Evolutionary conservation across 2,113 vertebrate species (phyloP).

Genomic region (Dromiciops gliroides): DNA sequence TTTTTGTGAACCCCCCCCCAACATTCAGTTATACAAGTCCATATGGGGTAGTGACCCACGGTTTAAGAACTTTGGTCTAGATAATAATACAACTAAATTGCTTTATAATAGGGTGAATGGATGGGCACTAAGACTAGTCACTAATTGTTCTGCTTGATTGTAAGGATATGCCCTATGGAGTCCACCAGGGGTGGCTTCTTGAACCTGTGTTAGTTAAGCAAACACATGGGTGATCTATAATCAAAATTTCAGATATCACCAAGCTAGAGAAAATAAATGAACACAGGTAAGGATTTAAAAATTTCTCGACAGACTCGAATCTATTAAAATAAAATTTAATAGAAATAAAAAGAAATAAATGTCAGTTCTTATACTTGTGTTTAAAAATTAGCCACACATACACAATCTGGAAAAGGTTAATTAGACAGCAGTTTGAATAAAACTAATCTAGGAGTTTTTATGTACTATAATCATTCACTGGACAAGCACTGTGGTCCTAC

Average conservation of each 20-base stretch:
- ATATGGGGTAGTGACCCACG: too few relatives aligned
- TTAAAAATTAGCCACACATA: neutral
- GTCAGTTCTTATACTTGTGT: neutral
- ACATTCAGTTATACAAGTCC: too few relatives aligned
- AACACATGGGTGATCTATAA: neutral
- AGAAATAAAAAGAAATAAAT: neutral
- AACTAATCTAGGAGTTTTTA: too few relatives aligned
- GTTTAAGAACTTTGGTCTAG: too few relatives aligned
- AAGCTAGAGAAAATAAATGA: neutral
- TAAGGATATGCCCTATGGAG: neutral
- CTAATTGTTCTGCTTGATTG: neutral
- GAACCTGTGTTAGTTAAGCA: neutral
- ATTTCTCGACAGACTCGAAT: neutral
- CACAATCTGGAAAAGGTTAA: neutral
- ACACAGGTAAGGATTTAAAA: neutral
- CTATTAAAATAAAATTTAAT: neutral
- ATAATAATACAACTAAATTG: neutral
- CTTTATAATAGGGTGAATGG: neutral
- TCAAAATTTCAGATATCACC: neutral
- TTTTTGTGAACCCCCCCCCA: too few relatives aligned
- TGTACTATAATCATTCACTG: neutral
- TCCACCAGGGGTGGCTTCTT: neutral
- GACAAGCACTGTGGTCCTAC: neutral
- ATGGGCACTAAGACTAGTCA: neutral
- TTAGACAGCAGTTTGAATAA: neutral